Evolutionary conservation across 2,113 vertebrate genomes (phyloP), one percentile per base, ranked within the genome.

Genomic region (Helogale parvula): DNA sequence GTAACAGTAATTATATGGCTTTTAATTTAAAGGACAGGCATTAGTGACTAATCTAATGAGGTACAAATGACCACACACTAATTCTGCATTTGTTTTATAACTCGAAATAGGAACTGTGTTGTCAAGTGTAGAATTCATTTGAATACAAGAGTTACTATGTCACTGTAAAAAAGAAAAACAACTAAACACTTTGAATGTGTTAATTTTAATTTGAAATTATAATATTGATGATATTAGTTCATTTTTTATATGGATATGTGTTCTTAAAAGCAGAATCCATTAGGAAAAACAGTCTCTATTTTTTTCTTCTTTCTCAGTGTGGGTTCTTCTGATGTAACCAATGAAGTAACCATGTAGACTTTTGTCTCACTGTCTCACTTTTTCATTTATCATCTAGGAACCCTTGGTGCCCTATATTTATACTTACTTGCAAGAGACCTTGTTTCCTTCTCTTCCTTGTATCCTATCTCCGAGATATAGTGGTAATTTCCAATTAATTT

Each of bases 1-100:
- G 31, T 38, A 94, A 87, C 21, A 84, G n/a, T 85, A 96, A 88
- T 96, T 97, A 68, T 45, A 74, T 71, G 57, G 23, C 33, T 96
- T 97, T 92, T 89, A 95, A 85, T 87, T 87, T 93, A 92, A 95
- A 97, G 41, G 7, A 87, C 31, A 96, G 33, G 14, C 47, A 92
- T 84, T 84, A 90, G 27, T 92, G 69, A 81, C 41, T 88, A 96
- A 96, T 83, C n/a, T 94, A 86, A 74, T 94, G 72, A 93, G 57
- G 33, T 60, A 76, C 63, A 97, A 94, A 96, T 86, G 57, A 33
- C 41, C 50, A 76, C 35, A 74, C 11, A 84, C 50, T 69, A 54
- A 81, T 87, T 95, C 17, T 83, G 4, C 54, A 92, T 50, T 90
- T 96, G 66, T 74, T 96, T 93, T 66, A 86, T 84, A 90, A 68